Evolutionary conservation across 2,888 invertebrate species (phyloP), one percentile per base, ranked within the genome.

Genomic region (Acanthacorydalis orientalis): DNA sequence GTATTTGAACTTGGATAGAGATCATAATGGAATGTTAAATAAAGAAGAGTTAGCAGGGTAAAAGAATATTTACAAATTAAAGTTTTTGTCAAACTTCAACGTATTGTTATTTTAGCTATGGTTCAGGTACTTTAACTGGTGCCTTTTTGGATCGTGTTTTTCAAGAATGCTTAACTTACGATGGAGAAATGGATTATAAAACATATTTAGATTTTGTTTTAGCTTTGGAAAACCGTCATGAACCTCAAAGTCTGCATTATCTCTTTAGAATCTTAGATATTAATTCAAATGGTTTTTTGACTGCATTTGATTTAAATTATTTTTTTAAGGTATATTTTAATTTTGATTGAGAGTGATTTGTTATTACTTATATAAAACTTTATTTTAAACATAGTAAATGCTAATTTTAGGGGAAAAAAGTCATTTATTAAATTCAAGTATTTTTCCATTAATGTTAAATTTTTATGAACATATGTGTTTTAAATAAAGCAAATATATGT

Each of bases 171-270:
- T 74, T 93, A 4, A 96, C 95, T 0, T 95, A 92, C 62, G 88
- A 91, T 55, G 88, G 87, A 1, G 89, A 91, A 66, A 90, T 91
- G 87, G 96, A 97, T 67, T 97, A 95, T 68, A 95, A 95, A 68
- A 91, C 92, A 0, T 97, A 92, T 64, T 69, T 97, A 23, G 93
- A 96, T 63, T 82, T 97, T 62, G 91, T 93, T 0, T 70, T 96
- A 33, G 95, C 95, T 0, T 67, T 95, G 53, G 93, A 95, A 66
- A 92, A 95, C 68, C 75, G 90, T 15, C 77, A 82, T 51, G 93
- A 95, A 62, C 89, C 92, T 0, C 90, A 92, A 55, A 83, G 93
- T 0, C 68, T 95, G 23, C 87, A 91, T 33, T 96, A 91, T 61
- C 69, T 97, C 46, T 96, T 96, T 67, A 70, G 86, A 33, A 86